Percentiles rank a stretch among this genome's conserved stretches.
These are phyloP conservation scores for Cybosia mesomella DNA, from an alignment of 2,888 invertebrate genomes.

Conservation along the genomic window DNA sequence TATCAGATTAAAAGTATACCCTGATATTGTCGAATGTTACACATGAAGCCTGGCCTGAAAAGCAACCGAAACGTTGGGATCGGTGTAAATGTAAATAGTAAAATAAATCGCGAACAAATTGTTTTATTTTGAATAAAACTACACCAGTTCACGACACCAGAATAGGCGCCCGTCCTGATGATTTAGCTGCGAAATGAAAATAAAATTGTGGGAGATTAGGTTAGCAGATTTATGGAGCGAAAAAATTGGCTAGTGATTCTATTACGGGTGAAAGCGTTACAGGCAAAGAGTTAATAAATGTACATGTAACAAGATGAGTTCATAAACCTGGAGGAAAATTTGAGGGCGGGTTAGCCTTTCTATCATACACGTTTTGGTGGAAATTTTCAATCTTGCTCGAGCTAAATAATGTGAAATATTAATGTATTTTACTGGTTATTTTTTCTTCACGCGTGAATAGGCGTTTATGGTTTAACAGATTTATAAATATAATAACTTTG, in stretches of 20 bases:
- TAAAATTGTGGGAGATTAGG: constrained; percentile 14
- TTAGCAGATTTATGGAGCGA: constrained; percentile 19
- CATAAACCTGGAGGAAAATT: neutral
- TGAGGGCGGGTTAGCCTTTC: neutral
- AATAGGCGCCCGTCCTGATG: constrained; percentile 9
- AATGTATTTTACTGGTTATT: neutral
- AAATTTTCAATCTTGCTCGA: constrained; percentile 17
- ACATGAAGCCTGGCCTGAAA: neutral
- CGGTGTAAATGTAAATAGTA: too few relatives aligned
- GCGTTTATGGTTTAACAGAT: neutral
- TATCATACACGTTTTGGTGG: constrained; percentile 14
- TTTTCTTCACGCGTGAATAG: neutral
- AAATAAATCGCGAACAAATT: neutral
- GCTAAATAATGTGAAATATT: constrained; percentile 13
- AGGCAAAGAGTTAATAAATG: constrained; percentile 19
- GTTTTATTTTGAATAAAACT: too few relatives aligned
- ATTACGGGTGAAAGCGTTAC: constrained; percentile 18
- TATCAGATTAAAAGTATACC: too few relatives aligned
- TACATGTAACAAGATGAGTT: constrained; percentile 12
- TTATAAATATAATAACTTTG: neutral
- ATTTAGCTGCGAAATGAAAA: constrained; percentile 21
- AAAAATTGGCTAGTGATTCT: constrained; percentile 21
- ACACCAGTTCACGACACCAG: neutral
- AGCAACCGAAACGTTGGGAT: too few relatives aligned
- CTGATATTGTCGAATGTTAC: too few relatives aligned